Evolutionary conservation across 2,797 vertebrate species (phyloP), one percentile per base, ranked within the genome.

Genomic region (Rhinichthys osculus): DNA sequence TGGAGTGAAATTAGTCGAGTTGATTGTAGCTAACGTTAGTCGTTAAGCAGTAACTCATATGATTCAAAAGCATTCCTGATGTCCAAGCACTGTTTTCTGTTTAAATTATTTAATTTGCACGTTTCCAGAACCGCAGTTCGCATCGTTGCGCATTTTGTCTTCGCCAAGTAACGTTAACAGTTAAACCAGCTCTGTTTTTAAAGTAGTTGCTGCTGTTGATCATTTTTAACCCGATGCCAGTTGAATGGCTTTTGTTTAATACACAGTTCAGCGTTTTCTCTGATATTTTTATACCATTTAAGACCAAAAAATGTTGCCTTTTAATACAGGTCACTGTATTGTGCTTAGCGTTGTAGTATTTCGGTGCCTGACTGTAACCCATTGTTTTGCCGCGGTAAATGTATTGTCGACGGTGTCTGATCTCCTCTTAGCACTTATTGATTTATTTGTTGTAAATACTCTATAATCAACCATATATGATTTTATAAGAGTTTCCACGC

Each of bases 111-210:
- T 62, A 23, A 70, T 23, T 10, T 17, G 9, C 4, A 42, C 23
- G 23, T 72, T 19, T 38, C 64, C 77, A 27, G 13, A 57, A n/a
- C 40, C 38, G 21, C 50, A 62, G 77, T 62, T 85, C 78, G 78
- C 69, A 40, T 70, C 57, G 57, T 85, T 81, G 84, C 84, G 78
- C 84, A 85, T 80, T 85, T 73, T 27, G 54, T 52, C 54, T 73
- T 62, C 30, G 9, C 52, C 0, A 72, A 80, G 52, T 47, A 50
- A 42, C 42, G 13, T 47, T 42, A 42, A 47, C 44, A 13, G 11
- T 5, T 62, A 64, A 62, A 59, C 42, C 52, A 52, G 67, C 47
- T 27, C 11, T 0, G 30, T 38, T 74, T 64, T 50, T 14, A 9
- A 64, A 44, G 44, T 52, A 27, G 74, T 40, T 69, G 35, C 23